Conservation (phyloP, 2,113 vertebrate species). For the Arenaria interpres region DNA sequence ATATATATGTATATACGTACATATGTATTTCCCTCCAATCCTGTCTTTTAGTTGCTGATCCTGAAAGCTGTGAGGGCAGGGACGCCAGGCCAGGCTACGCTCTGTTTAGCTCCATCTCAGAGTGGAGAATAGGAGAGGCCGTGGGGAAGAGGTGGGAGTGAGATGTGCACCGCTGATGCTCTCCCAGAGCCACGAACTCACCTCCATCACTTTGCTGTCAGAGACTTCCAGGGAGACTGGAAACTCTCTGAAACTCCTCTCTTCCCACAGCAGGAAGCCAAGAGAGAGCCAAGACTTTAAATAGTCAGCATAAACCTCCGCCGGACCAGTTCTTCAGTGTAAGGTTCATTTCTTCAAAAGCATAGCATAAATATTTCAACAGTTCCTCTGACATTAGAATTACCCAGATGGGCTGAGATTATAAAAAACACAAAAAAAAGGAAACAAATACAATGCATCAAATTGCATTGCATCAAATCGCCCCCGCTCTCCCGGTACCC, state of each 20-base stretch:
- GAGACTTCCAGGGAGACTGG: neutral
- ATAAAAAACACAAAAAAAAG: neutral
- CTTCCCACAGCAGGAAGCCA: neutral
- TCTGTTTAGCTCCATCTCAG: neutral
- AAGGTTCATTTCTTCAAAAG: conserved; percentile 15
- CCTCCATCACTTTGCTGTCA: neutral
- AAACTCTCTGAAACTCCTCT: neutral
- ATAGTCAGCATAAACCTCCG: neutral
- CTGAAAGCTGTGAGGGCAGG: neutral
- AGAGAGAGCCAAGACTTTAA: neutral
- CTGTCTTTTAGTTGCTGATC: neutral
- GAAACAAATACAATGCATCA: neutral
- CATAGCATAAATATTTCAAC: neutral
- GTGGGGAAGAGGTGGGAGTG: neutral
- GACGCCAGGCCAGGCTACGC: neutral
- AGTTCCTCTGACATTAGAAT: neutral
- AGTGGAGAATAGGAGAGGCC: neutral
- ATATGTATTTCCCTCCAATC: neutral
- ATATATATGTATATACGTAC: too few relatives aligned
- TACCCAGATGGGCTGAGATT: neutral
- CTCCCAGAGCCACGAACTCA: neutral
- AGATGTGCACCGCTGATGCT: fast-evolving
- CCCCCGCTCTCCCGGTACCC: fast-evolving
- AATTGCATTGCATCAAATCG: neutral
- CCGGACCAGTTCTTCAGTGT: neutral